Conservation (phyloP, 1,140 invertebrate species). For the Pseudomyrmex dendroicus region DNA sequence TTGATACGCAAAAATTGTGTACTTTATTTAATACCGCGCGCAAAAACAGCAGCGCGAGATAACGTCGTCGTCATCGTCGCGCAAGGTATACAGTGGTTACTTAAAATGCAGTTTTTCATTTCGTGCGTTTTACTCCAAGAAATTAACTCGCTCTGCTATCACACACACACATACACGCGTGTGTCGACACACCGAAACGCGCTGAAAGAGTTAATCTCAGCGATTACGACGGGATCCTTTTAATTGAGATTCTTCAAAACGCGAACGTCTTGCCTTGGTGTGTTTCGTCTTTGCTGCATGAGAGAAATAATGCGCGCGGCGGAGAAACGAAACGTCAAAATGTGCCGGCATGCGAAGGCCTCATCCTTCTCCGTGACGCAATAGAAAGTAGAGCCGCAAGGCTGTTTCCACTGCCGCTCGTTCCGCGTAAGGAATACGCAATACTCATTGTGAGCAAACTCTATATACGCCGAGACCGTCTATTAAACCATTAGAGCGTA, state of each 20-base stretch:
- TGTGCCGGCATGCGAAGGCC: slow-evolving; percentile 66
- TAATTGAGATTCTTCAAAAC: slow-evolving; percentile 23
- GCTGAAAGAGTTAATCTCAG: slow-evolving; percentile 36
- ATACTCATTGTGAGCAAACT: slow-evolving; percentile 34
- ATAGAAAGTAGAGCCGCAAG: slow-evolving; percentile 76
- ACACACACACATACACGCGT: background rate
- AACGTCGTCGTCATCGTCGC: no score
- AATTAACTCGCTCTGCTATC: slow-evolving; percentile 9
- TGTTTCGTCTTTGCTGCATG: background rate
- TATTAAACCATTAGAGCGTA: slow-evolving; percentile 12
- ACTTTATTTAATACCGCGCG: slow-evolving; percentile 5
- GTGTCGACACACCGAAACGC: background rate
- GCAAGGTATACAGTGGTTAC: background rate
- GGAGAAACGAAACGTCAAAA: slow-evolving; percentile 60
- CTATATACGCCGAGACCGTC: background rate
- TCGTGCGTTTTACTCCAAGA: slow-evolving; percentile 17
- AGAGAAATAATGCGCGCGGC: slow-evolving; percentile 28
- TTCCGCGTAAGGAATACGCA: slow-evolving; percentile 42
- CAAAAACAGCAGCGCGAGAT: no score
- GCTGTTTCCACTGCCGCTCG: slow-evolving; percentile 65
- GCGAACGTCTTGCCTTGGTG: background rate
- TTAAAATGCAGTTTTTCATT: slow-evolving; percentile 25
- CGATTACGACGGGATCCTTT: slow-evolving; percentile 13
- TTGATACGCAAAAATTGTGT: no score
- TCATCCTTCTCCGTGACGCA: slow-evolving; percentile 68